Percentiles rank a stretch among this genome's conserved stretches.
Conservation (phyloP, 2,888 invertebrate genomes). For the Ectobius pallidus region DNA sequence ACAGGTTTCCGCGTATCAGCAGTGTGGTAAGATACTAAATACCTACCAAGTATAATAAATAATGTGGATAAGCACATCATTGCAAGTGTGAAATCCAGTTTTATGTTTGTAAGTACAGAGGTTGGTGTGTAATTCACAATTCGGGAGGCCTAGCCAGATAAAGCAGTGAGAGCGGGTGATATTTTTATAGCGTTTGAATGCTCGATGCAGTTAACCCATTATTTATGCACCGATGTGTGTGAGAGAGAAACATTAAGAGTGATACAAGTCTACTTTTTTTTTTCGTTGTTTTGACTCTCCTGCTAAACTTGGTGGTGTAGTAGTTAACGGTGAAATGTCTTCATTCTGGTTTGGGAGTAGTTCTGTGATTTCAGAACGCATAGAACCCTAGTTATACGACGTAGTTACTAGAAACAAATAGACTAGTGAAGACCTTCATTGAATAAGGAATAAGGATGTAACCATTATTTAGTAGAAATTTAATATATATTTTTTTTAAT, state of each 20-base stretch:
- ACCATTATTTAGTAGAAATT: no score
- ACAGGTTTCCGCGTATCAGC: no score
- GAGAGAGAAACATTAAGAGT: constrained; percentile 13
- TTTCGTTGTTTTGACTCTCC: no score
- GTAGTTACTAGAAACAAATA: no score
- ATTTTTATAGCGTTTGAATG: constrained; percentile 29
- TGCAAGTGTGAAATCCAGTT: constrained; percentile 17
- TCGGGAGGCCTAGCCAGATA: constrained; percentile 1
- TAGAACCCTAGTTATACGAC: no score
- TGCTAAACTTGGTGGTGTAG: no score
- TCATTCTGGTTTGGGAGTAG: no score
- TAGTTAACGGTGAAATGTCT: no score
- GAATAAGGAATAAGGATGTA: no score
- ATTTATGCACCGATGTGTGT: constrained; percentile 15
- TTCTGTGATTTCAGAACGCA: no score
- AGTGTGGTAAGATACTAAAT: neutral
- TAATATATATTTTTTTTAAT: no score
- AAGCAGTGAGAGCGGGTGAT: constrained; percentile 14
- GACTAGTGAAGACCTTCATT: no score
- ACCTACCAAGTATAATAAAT: constrained; percentile 1
- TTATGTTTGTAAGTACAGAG: constrained; percentile 20
- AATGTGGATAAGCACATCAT: neutral
- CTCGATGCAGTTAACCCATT: constrained; percentile 20
- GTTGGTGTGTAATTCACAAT: constrained; percentile 11
- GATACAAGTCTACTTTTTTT: neutral